These are phyloP conservation scores for Falco peregrinus DNA, from an alignment of 2,797 vertebrate species.

Conservation along the genomic window DNA sequence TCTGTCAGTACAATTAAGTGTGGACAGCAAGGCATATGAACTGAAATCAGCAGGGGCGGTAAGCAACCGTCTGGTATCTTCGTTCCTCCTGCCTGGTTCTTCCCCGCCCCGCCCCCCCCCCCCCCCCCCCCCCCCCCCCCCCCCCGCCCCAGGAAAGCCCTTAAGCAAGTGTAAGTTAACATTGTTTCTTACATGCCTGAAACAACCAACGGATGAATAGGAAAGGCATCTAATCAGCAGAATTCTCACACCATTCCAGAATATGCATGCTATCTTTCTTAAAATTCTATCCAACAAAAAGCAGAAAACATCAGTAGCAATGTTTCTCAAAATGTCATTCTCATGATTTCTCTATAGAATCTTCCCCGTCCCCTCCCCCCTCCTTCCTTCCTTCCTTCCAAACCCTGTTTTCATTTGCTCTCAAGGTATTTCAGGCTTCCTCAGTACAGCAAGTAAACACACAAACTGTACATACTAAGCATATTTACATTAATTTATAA, in stretches of 20 bases:
- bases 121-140: neutral
- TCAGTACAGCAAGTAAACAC: neutral
- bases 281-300: neutral
- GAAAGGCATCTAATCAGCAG: neutral
- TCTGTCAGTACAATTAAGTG: neutral
- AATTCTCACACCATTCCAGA: neutral
- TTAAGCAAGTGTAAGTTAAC: neutral
- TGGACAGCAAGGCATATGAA: neutral
- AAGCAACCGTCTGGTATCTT: neutral
- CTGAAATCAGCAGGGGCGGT: neutral
- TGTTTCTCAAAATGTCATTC: neutral
- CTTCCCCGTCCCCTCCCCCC: no score
- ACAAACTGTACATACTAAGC: neutral
- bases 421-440: neutral
- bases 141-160: no score
- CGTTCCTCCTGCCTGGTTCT: neutral
- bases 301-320: neutral
- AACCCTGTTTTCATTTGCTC: neutral
- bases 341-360: neutral
- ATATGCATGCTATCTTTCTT: neutral
- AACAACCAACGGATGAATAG: slow-evolving; percentile 2
- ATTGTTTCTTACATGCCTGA: neutral
- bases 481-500: neutral
- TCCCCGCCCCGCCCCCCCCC: no score
- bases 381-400: neutral